Evolutionary conservation across 2,888 invertebrate species (phyloP).

Genomic region (Clanis bilineata): DNA sequence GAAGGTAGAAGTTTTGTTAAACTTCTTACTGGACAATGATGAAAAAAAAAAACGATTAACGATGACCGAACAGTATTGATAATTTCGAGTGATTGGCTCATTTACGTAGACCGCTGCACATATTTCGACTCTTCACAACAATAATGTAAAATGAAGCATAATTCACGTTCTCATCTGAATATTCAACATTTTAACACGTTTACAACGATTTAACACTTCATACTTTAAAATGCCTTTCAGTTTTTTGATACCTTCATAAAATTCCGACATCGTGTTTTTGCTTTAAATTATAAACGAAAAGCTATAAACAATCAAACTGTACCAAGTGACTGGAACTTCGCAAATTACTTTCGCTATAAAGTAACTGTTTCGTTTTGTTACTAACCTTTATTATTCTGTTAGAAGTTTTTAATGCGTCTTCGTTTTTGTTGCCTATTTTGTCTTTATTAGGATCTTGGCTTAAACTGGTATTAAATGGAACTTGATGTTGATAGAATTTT

Average conservation of each 20-base stretch:
- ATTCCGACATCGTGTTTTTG: conserved; percentile 1
- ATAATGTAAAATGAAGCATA: conserved; percentile 11
- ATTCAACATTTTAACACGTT: conserved; percentile 7
- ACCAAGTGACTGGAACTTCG: conserved; percentile 27
- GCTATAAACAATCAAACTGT: conserved; percentile 34
- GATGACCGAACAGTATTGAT: no score
- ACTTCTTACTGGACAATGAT: no score
- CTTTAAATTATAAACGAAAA: conserved; percentile 23
- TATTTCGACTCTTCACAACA: not conserved
- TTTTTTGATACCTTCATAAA: not conserved
- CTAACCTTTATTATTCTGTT: conserved; percentile 10
- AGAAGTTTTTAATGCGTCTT: conserved; percentile 5
- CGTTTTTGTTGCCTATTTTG: conserved; percentile 1
- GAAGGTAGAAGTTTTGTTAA: no score
- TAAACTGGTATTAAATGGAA: not conserved
- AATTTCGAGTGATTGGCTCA: not conserved
- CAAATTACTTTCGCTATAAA: conserved; percentile 31
- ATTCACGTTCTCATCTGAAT: not conserved
- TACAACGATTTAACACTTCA: not conserved
- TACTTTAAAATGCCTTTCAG: not conserved
- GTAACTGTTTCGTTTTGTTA: conserved; percentile 6
- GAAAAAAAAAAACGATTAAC: no score
- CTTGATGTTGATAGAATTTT: not conserved
- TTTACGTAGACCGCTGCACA: not conserved
- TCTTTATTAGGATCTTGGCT: not conserved